These are phyloP conservation scores for Bufo gargarizans DNA, from an alignment of 2,113 vertebrate genomes.

Conservation along the genomic window DNA sequence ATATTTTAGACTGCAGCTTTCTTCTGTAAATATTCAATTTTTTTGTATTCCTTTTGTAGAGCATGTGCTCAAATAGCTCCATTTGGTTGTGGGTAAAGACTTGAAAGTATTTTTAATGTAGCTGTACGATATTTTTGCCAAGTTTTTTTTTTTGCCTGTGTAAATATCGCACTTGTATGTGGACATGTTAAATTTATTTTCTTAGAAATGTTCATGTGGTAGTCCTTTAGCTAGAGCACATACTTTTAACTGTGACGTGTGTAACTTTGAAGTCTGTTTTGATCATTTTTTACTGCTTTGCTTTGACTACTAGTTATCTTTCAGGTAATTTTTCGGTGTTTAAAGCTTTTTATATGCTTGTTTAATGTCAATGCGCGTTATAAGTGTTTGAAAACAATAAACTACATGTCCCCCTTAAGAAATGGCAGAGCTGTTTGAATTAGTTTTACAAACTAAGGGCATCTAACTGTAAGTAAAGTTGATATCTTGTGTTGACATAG, in stretches of 20 bases:
- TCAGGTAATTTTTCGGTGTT: slow-evolving; percentile 18
- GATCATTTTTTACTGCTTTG: not conserved
- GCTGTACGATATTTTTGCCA: slow-evolving; percentile 30
- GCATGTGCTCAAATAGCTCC: no score
- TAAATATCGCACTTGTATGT: slow-evolving; percentile 42
- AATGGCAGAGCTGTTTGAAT: slow-evolving; percentile 27
- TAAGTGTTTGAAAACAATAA: slow-evolving; percentile 46
- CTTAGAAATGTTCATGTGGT: slow-evolving; percentile 41
- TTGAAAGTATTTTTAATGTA: not conserved
- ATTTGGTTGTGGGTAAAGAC: not conserved
- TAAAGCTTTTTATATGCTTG: slow-evolving; percentile 44
- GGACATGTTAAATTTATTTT: slow-evolving; percentile 10
- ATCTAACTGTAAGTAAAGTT: slow-evolving; percentile 27
- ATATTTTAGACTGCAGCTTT: not conserved
- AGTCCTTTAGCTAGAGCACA: not conserved
- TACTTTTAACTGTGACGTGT: slow-evolving; percentile 39
- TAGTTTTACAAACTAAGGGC: slow-evolving; percentile 23
- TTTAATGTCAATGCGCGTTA: slow-evolving; percentile 30
- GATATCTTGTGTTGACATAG: not conserved
- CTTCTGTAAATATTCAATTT: not conserved
- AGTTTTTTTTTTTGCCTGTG: not conserved
- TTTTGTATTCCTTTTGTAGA: not conserved
- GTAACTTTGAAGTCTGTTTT: slow-evolving; percentile 14
- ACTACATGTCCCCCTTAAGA: not conserved
- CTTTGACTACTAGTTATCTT: slow-evolving; percentile 13